Percentiles rank a stretch among this genome's conserved stretches.
Conservation (phyloP, 2,113 vertebrate genomes). For the Bettongia penicillata region DNA sequence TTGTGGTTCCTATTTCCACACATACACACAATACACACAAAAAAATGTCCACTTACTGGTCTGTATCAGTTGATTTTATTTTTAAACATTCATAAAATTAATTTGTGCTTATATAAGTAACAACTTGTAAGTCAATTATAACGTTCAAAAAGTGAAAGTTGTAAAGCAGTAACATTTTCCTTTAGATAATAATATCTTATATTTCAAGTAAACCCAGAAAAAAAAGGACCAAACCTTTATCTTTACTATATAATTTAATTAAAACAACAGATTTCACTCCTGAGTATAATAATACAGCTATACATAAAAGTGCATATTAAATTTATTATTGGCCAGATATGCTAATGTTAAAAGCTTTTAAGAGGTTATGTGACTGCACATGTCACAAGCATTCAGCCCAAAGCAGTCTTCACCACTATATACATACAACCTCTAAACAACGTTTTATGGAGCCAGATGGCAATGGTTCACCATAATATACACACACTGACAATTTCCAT, state of each 20-base stretch:
- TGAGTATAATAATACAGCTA: slow-evolving; percentile 43
- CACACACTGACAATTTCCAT: neutral
- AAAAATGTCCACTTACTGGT: slow-evolving; percentile 21
- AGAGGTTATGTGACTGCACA: neutral
- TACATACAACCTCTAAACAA: neutral
- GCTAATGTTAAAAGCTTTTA: neutral
- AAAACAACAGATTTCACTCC: slow-evolving; percentile 33
- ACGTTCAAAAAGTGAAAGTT: slow-evolving; percentile 6
- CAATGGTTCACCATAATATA: neutral
- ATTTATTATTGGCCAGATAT: slow-evolving; percentile 19
- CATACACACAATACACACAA: neutral
- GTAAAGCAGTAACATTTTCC: neutral
- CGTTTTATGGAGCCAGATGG: neutral
- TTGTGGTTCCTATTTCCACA: neutral
- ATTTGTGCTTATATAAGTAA: neutral
- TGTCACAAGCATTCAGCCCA: neutral
- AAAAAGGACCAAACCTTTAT: no score
- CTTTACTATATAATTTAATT: slow-evolving; percentile 24
- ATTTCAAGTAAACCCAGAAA: slow-evolving; percentile 24
- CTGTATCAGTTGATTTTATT: slow-evolving; percentile 21
- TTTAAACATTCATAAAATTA: slow-evolving; percentile 27
- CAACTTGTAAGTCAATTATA: slow-evolving; percentile 9
- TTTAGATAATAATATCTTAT: slow-evolving; percentile 11
- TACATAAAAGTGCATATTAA: slow-evolving; percentile 33
- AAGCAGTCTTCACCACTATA: neutral